phyloP scores from a whole-genome alignment of 2,113 vertebrate species.

The Poeciliopsis occidentalis region DNA sequence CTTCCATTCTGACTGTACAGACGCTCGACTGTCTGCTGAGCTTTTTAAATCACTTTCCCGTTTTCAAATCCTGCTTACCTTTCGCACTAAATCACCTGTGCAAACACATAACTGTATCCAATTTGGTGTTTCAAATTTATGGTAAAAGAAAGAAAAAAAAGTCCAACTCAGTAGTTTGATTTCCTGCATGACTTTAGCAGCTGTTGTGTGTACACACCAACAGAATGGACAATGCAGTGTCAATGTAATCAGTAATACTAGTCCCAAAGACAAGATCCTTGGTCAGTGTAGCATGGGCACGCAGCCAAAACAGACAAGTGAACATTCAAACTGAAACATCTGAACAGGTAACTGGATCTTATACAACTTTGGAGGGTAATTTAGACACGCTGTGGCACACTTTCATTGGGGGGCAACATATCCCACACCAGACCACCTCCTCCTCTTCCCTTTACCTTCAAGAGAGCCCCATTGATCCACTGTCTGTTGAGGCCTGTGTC shows the following conservation, averaged over 20 bases:
- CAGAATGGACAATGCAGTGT: conserved; percentile 31
- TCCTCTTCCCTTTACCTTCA: conserved; percentile 60
- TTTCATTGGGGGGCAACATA: conserved; percentile 75
- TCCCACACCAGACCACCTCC: conserved; percentile 71
- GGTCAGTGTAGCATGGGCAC: conserved; percentile 58
- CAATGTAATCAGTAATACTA: conserved; percentile 54
- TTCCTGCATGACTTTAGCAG: conserved; percentile 4
- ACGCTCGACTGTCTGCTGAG: neutral
- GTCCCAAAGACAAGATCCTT: conserved; percentile 46
- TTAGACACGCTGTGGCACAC: conserved; percentile 76
- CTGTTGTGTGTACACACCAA: conserved; percentile 15
- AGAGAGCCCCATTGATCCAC: conserved; percentile 78
- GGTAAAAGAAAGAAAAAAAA: neutral
- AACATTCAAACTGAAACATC: conserved; percentile 78
- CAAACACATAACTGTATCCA: neutral
- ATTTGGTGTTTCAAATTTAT: conserved; percentile 1
- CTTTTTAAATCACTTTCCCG: neutral
- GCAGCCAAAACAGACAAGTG: conserved; percentile 65
- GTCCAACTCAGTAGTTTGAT: neutral
- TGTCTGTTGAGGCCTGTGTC: conserved; percentile 72
- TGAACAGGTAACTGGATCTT: conserved; percentile 80
- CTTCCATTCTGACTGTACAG: conserved; percentile 13
- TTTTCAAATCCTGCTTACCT: conserved; percentile 13
- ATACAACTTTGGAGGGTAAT: conserved; percentile 72
- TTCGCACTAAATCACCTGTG: neutral